Evolutionary conservation across 1,140 invertebrate species (phyloP), one percentile per base, ranked within the genome.

Genomic region (Drosophila orosa): DNA sequence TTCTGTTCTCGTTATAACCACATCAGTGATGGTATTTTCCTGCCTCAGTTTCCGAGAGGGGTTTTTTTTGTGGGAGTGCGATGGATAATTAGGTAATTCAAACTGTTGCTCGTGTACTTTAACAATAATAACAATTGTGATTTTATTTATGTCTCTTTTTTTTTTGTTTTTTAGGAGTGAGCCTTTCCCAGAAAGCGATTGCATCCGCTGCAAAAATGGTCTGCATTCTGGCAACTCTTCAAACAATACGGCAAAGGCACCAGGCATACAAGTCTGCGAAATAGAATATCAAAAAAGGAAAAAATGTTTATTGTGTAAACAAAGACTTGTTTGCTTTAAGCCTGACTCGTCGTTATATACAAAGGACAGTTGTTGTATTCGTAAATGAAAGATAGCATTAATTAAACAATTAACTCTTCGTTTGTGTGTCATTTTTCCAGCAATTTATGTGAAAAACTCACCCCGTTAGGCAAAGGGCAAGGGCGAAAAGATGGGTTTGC

Each of bases 151-250:
- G 0, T 22, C 9, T 15, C 3, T 15, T 45, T 9, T 45, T 29
- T 5, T 5, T 2, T 24, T n/a, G n/a, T n/a, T 47, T 29, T 31
- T 73, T 52, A 76, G 12, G 29, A 59, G 22, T 39, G 37, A 4
- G 94, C 94, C 10, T 92, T 91, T 42, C 95, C 95, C 19, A 96
- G 79, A 72, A 92, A 95, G 6, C 93, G 80, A 39, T 92, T 92
- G 74, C 95, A 96, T 39, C 92, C 92, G 6, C 94, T 94, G 80
- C 95, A 95, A 74, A 93, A 94, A 76, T 96, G 95, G 68, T 94
- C 94, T 8, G 93, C 92, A n/a, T 92, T 93, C 74, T 94, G 91
- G 74, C 95, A 95, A 12, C 92, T 93, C 63, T 95, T 93, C 47
- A 94, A 93, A 57, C 94, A 95, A 71, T 95, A 95, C 3, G 95